Evolutionary conservation across 2,113 vertebrate species (phyloP).

Genomic region (Solea senegalensis): DNA sequence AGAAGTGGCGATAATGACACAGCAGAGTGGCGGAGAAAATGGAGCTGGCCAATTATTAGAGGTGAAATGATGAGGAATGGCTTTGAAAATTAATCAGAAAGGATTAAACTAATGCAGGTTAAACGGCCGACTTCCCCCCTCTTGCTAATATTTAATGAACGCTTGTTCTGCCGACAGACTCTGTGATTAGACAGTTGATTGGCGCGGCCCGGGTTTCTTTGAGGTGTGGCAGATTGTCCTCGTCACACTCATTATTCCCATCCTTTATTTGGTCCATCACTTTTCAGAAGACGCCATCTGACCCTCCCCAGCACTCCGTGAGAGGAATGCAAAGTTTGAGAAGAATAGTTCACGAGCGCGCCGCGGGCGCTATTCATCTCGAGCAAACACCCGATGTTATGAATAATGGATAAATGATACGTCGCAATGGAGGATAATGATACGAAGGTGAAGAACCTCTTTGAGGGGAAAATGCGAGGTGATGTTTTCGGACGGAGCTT

Average conservation of each 20-base stretch:
- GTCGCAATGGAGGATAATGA: neutral
- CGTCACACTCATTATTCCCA: constrained; percentile 44
- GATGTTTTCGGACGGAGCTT: neutral
- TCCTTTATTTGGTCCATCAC: constrained; percentile 48
- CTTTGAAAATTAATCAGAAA: constrained; percentile 66
- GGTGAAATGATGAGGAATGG: constrained; percentile 54
- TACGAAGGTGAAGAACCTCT: neutral
- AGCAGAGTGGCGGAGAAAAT: constrained; percentile 49
- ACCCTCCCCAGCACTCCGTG: constrained; percentile 25
- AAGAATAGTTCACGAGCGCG: constrained; percentile 4
- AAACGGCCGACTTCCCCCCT: constrained; percentile 58
- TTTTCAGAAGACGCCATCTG: constrained; percentile 50
- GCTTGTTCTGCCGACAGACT: constrained; percentile 63
- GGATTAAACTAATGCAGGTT: constrained; percentile 71
- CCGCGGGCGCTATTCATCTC: neutral
- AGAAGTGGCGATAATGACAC: constrained; percentile 50
- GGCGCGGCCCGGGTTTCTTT: constrained; percentile 49
- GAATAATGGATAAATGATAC: constrained; percentile 1
- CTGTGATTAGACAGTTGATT: constrained; percentile 63
- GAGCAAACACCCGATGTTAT: constrained; percentile 22
- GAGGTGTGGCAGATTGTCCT: constrained; percentile 56
- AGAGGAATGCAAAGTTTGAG: constrained; percentile 28
- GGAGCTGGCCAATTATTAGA: constrained; percentile 58
- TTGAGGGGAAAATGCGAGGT: constrained; percentile 1
- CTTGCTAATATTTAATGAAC: constrained; percentile 65